phyloP scores from a whole-genome alignment of 2,113 vertebrate species.

The Sclerurus mexicanus region DNA sequence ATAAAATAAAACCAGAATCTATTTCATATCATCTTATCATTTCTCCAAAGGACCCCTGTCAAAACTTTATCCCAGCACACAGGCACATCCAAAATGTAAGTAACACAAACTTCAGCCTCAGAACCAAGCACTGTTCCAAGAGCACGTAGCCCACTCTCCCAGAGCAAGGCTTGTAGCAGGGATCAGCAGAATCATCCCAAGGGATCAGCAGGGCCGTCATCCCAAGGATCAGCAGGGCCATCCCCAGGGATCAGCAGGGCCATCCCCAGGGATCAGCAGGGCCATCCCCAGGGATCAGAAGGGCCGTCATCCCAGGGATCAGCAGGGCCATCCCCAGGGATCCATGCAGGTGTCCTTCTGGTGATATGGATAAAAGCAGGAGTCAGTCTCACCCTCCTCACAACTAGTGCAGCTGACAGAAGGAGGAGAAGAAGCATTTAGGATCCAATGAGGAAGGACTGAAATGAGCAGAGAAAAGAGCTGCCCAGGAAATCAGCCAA shows the following conservation, averaged over 20 bases:
- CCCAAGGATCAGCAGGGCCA: no score
- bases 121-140: accelerated
- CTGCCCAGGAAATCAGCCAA: not conserved
- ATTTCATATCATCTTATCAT: not conserved
- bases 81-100: no score
- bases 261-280: no score
- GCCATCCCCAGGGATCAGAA: no score
- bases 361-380: accelerated
- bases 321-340: no score
- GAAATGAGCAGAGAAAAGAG: not conserved
- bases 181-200: no score
- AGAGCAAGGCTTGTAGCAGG: not conserved
- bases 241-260: no score
- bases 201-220: no score
- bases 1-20: not conserved
- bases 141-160: accelerated
- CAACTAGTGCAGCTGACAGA: accelerated
- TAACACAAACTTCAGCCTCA: not conserved
- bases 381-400: not conserved
- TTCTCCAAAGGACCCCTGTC: not conserved
- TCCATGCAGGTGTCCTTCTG: accelerated
- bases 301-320: no score
- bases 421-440: not conserved
- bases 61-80: not conserved
- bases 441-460: accelerated